These are phyloP conservation scores for Bubo scandiacus DNA, from an alignment of 2,113 vertebrate species.

Conservation along the genomic window DNA sequence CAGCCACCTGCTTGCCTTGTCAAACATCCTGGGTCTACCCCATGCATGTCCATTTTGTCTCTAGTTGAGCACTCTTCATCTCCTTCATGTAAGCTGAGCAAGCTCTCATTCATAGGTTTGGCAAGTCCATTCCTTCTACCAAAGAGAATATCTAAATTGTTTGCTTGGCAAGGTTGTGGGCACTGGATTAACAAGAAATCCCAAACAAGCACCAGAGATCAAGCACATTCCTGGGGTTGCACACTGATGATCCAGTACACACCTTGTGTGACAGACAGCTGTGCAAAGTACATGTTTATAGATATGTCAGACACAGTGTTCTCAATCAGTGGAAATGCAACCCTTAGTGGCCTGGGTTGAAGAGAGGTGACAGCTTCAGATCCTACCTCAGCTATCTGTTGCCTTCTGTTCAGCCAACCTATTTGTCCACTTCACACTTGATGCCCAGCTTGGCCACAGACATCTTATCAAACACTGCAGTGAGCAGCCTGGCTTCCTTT, in stretches of 20 bases:
- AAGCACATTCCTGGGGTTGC: accelerated
- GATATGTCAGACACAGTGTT: background rate
- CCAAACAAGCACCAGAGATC: background rate
- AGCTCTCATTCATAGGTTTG: background rate
- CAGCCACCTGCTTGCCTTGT: background rate
- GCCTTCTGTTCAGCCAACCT: background rate
- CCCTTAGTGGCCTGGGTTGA: background rate
- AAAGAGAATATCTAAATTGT: background rate
- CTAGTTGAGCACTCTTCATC: accelerated
- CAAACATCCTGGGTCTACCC: background rate
- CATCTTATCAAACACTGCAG: background rate
- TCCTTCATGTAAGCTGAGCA: background rate
- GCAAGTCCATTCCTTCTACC: background rate
- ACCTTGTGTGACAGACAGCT: background rate
- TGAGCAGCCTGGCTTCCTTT: background rate
- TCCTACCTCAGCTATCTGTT: background rate
- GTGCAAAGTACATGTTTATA: background rate
- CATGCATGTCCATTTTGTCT: background rate
- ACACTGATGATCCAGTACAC: background rate
- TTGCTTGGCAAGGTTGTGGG: background rate
- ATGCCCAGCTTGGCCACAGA: accelerated
- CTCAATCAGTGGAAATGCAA: background rate
- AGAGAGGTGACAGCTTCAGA: background rate
- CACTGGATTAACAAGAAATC: background rate
- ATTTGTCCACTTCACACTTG: background rate